Percentiles rank a stretch among this genome's conserved stretches.
Evolutionary conservation across 2,113 vertebrate genomes (phyloP).

Genomic region (Brachyistius frenatus): DNA sequence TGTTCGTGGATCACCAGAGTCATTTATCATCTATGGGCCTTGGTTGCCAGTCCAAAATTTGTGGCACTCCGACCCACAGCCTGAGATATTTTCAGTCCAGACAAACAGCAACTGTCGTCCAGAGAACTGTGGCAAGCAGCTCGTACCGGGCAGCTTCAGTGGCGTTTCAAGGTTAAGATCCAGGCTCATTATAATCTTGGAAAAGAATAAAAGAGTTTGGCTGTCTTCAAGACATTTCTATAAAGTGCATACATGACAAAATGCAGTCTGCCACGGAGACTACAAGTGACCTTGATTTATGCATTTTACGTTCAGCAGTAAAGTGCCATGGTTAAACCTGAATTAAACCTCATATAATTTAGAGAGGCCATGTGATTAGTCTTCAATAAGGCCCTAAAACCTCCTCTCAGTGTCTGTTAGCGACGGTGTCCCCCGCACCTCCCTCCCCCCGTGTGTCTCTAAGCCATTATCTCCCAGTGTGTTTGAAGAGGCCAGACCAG

Average conservation of each 20-base stretch:
- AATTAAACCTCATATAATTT: constrained; percentile 11
- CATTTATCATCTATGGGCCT: not conserved
- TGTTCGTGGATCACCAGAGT: too few relatives aligned
- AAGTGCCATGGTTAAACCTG: not conserved
- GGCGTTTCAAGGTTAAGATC: not conserved
- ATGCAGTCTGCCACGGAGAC: not conserved
- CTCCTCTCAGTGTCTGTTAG: constrained; percentile 12
- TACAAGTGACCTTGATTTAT: not conserved
- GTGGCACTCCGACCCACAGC: not conserved
- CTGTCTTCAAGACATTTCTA: not conserved
- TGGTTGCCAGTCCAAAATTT: not conserved
- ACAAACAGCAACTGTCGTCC: not conserved
- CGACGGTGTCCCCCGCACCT: constrained; percentile 27
- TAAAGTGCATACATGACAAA: not conserved
- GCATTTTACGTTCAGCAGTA: not conserved
- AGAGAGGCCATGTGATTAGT: not conserved
- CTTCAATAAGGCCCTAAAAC: constrained; percentile 26
- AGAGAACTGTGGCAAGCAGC: not conserved
- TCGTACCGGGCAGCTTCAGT: not conserved
- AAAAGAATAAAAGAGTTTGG: not conserved
- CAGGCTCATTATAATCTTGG: constrained; percentile 4
- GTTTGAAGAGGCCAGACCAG: constrained; percentile 77
- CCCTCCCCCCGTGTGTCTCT: constrained; percentile 41
- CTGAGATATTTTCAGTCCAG: constrained; percentile 12
- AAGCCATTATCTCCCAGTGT: constrained; percentile 69